phyloP scores from a whole-genome alignment of 2,797 vertebrate species.

The Psittacula echo region DNA sequence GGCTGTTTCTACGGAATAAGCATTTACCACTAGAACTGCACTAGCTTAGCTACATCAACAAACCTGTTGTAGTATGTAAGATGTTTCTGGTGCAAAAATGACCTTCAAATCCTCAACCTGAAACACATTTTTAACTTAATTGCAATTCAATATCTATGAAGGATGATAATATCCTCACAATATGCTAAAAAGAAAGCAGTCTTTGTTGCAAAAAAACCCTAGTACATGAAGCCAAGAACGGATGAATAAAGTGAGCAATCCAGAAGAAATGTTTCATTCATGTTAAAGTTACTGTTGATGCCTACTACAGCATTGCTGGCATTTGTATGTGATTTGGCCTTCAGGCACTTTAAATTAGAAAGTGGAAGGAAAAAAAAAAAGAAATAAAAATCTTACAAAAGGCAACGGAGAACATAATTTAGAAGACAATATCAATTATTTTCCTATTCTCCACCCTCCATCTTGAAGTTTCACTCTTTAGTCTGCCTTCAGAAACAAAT shows the following conservation, averaged over 20 bases:
- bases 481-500: background rate
- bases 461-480: background rate
- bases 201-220: background rate
- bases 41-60: background rate
- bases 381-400: background rate
- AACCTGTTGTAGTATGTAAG: background rate
- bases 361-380: background rate
- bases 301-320: background rate
- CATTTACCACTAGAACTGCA: background rate
- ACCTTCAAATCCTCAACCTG: background rate
- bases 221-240: background rate
- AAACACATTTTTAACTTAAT: background rate
- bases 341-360: background rate
- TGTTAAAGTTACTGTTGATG: background rate
- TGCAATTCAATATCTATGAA: background rate
- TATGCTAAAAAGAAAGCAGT: background rate
- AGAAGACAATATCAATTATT: background rate
- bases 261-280: background rate
- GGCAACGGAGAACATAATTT: background rate
- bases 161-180: background rate
- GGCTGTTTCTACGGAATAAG: conserved; percentile 7
- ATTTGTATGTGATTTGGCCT: background rate
- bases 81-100: conserved; percentile 1
- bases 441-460: rapidly evolving
- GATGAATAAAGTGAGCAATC: background rate